These are phyloP conservation scores for Physocephala rufipes DNA, from an alignment of 2,888 invertebrate genomes.

Conservation along the genomic window DNA sequence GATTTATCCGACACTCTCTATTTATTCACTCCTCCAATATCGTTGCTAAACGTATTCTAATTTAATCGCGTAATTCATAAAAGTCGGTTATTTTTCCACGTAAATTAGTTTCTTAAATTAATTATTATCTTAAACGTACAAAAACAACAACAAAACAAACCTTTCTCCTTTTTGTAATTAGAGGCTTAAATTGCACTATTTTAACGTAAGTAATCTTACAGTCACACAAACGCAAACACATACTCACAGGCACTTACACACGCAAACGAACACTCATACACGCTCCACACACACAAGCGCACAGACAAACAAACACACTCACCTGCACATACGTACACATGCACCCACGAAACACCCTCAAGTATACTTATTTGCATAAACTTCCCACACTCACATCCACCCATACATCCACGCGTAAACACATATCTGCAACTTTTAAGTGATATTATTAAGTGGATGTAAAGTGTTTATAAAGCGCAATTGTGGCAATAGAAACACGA, in stretches of 20 bases:
- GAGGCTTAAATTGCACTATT: not conserved
- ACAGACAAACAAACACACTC: not conserved
- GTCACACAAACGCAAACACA: not conserved
- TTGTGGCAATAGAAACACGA: not conserved
- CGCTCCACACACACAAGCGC: not conserved
- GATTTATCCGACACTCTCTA: too few relatives aligned
- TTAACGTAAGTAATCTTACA: not conserved
- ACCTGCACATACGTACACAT: not conserved
- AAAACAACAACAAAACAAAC: not conserved
- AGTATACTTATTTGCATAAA: not conserved
- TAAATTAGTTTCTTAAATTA: not conserved
- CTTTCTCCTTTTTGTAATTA: not conserved
- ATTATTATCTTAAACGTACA: not conserved
- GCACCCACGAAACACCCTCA: too few relatives aligned
- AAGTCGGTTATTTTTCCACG: too few relatives aligned
- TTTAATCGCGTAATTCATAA: too few relatives aligned
- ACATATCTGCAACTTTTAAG: not conserved
- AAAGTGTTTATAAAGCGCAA: not conserved
- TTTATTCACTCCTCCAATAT: too few relatives aligned
- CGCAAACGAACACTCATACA: not conserved
- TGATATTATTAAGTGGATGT: conserved; percentile 1
- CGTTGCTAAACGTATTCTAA: too few relatives aligned
- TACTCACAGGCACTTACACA: not conserved
- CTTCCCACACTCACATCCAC: too few relatives aligned
- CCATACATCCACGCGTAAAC: not conserved